These are phyloP conservation scores for Sebastes elongatus DNA, from an alignment of 2,797 vertebrate species.

Conservation along the genomic window DNA sequence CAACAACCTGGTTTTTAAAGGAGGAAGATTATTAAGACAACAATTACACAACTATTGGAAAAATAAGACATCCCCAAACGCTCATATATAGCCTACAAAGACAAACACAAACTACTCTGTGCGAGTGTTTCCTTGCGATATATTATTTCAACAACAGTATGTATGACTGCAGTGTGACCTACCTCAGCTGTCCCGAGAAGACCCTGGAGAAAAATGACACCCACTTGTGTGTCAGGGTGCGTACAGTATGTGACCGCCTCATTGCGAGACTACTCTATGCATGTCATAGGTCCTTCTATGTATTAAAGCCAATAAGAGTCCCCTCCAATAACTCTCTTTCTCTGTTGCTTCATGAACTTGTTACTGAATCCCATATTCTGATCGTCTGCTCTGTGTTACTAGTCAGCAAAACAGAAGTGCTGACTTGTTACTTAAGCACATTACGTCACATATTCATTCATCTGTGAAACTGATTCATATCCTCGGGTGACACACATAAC, in stretches of 20 bases:
- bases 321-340: background rate
- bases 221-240: background rate
- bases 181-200: background rate
- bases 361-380: background rate
- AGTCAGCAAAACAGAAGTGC: background rate
- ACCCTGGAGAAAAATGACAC: background rate
- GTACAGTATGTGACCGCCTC: background rate
- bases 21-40: background rate
- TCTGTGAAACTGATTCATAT: background rate
- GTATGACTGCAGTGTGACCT: background rate
- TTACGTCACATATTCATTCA: constrained; percentile 11
- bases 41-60: background rate
- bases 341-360: background rate
- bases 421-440: constrained; percentile 8
- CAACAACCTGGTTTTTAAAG: background rate
- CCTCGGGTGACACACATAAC: background rate
- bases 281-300: background rate
- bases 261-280: background rate
- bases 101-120: background rate
- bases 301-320: background rate
- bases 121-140: background rate
- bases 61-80: background rate
- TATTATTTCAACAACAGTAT: background rate
- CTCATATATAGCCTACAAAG: background rate
- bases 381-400: background rate